phyloP scores from a whole-genome alignment of 2,797 vertebrate species.

The Acrocephalus scirpaceus region DNA sequence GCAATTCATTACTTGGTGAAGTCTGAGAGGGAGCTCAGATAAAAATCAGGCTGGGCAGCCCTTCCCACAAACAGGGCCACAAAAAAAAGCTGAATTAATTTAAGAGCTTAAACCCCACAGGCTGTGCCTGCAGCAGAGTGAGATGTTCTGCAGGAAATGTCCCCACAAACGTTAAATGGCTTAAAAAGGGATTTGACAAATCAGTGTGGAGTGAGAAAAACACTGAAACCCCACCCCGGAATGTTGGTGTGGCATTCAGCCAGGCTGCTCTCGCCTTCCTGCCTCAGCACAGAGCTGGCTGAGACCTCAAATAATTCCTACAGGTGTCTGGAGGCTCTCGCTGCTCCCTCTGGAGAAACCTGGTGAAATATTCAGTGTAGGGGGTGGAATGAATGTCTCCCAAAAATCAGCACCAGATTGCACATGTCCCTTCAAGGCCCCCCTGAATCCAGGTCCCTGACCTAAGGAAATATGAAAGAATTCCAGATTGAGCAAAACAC shows the following conservation, averaged over 20 bases:
- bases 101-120: neutral
- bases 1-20: slow-evolving; percentile 15
- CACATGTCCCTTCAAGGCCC: neutral
- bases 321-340: neutral
- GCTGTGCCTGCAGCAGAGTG: neutral
- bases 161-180: neutral
- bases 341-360: neutral
- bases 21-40: neutral
- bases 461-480: neutral
- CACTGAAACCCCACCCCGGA: neutral
- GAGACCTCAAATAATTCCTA: neutral
- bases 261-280: neutral
- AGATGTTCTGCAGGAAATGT: neutral
- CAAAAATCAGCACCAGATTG: neutral
- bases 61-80: neutral
- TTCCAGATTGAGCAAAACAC: neutral
- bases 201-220: neutral
- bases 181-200: neutral
- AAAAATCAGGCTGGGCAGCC: neutral
- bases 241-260: neutral
- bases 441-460: accelerated
- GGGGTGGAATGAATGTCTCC: neutral
- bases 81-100: neutral
- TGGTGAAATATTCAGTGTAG: neutral
- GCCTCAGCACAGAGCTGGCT: neutral